Conservation (phyloP, 2,888 invertebrate species). For the Ectemnius lituratus region DNA sequence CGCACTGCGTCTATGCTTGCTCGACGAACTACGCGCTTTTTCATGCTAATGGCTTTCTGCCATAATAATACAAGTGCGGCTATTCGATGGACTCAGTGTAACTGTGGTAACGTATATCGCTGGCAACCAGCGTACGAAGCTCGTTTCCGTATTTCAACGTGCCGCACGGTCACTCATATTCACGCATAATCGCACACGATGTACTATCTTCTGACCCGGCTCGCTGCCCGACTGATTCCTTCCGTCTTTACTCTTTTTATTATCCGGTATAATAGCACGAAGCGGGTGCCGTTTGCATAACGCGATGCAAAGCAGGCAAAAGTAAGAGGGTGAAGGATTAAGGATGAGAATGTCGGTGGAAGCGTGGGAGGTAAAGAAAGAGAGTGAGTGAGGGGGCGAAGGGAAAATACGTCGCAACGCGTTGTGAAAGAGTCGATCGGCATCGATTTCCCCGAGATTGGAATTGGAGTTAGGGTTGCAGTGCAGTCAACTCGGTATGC, state of each 20-base stretch:
- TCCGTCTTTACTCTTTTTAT: not conserved
- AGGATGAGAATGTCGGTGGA: too few relatives aligned
- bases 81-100: not conserved
- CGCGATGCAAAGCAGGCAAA: too few relatives aligned
- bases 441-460: constrained; percentile 46
- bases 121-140: constrained; percentile 19
- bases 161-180: constrained; percentile 39
- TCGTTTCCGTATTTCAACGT: constrained; percentile 47
- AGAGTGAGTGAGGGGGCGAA: not conserved
- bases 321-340: too few relatives aligned
- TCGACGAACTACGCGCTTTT: too few relatives aligned
- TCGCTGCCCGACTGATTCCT: not conserved
- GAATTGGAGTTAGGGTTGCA: constrained; percentile 49
- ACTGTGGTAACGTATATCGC: constrained; percentile 9
- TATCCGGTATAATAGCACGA: not conserved
- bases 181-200: constrained; percentile 18
- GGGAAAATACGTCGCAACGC: too few relatives aligned
- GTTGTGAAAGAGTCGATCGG: not conserved
- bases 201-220: not conserved
- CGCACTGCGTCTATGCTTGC: too few relatives aligned
- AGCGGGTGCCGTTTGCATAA: not conserved
- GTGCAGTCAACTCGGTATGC: constrained; percentile 35
- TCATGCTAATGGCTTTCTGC: too few relatives aligned
- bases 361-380: too few relatives aligned
- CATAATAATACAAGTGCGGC: too few relatives aligned